These are phyloP conservation scores for Ammodytes marinus DNA, from an alignment of 2,113 vertebrate genomes.

Conservation along the genomic window DNA sequence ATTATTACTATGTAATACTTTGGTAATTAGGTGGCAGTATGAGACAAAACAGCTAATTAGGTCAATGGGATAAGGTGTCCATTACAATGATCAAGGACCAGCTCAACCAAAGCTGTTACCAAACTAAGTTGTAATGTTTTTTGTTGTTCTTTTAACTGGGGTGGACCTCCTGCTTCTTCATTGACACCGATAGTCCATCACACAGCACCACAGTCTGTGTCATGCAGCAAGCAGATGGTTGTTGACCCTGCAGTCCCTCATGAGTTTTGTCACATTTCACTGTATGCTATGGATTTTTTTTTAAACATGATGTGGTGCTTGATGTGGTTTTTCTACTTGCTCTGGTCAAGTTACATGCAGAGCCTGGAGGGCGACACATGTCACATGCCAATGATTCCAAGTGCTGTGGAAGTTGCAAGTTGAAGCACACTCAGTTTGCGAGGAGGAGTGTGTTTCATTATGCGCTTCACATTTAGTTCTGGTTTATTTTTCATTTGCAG, in stretches of 20 bases:
- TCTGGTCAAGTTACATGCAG: slow-evolving; percentile 4
- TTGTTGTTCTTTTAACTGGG: slow-evolving; percentile 11
- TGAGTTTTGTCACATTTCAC: slow-evolving; percentile 11
- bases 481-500: background rate
- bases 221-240: slow-evolving; percentile 27
- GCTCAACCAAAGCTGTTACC: slow-evolving; percentile 36
- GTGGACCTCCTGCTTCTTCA: slow-evolving; percentile 46
- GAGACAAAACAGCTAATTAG: slow-evolving; percentile 55
- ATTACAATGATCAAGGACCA: slow-evolving; percentile 40
- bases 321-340: slow-evolving; percentile 2
- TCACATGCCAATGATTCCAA: background rate
- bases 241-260: slow-evolving; percentile 9
- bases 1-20: slow-evolving; percentile 49
- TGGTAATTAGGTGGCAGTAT: slow-evolving; percentile 47
- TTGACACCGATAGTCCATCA: slow-evolving; percentile 46
- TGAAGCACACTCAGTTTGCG: background rate
- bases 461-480: background rate
- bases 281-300: background rate
- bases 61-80: slow-evolving; percentile 66
- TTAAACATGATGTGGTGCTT: background rate
- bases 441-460: background rate
- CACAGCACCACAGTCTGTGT: slow-evolving; percentile 42
- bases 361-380: slow-evolving; percentile 2
- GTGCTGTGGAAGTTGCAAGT: slow-evolving; percentile 17
- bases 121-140: slow-evolving; percentile 30